phyloP scores from a whole-genome alignment of 2,888 invertebrate genomes.

The Phania funesta region DNA sequence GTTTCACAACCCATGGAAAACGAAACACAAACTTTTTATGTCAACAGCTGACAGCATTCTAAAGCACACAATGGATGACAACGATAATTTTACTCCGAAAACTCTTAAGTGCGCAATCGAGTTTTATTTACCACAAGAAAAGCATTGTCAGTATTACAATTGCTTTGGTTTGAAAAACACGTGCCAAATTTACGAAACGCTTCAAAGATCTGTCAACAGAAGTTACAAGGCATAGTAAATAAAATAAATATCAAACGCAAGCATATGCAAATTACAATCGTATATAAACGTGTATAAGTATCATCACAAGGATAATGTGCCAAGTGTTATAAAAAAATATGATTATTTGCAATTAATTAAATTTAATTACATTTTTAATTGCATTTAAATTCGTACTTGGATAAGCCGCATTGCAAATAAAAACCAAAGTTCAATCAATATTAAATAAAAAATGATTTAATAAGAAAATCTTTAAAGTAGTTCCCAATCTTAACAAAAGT shows the following conservation, averaged over 20 bases:
- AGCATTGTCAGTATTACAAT: constrained; percentile 44
- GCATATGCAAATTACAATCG: too few relatives aligned
- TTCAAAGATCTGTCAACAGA: background rate
- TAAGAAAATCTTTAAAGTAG: too few relatives aligned
- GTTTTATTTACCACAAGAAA: constrained; percentile 31
- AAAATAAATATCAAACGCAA: background rate
- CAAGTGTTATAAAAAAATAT: constrained; percentile 20
- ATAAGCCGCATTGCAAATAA: too few relatives aligned
- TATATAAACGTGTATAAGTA: background rate
- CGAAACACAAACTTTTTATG: background rate
- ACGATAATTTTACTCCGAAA: constrained; percentile 57
- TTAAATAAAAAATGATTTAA: too few relatives aligned
- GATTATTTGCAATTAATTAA: background rate
- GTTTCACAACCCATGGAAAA: background rate
- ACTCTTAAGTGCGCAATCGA: constrained; percentile 39
- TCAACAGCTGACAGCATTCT: constrained; percentile 47
- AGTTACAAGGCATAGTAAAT: background rate
- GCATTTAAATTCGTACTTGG: too few relatives aligned
- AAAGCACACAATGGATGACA: constrained; percentile 7
- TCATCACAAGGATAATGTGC: constrained; percentile 9
- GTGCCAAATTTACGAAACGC: constrained; percentile 46
- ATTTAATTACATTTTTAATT: too few relatives aligned
- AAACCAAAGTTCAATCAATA: too few relatives aligned
- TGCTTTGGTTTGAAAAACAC: constrained; percentile 59
- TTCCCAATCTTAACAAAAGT: too few relatives aligned